phyloP scores from a whole-genome alignment of 2,113 vertebrate genomes.

The Trogon surrucura region DNA sequence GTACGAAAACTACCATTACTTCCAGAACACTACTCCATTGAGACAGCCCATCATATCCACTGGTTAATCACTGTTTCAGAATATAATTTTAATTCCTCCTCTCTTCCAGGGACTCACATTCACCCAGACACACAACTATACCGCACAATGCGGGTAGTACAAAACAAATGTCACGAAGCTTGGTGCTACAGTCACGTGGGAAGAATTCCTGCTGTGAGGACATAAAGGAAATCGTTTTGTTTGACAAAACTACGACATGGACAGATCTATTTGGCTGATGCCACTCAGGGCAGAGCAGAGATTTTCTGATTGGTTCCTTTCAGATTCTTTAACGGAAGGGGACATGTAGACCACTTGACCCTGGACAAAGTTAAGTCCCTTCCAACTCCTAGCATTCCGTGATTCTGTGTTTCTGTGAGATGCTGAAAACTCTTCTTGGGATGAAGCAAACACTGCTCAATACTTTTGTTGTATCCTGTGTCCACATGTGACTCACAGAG shows the following conservation, averaged over 20 bases:
- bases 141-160: neutral
- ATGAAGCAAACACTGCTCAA: neutral
- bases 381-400: too few species aligned
- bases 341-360: neutral
- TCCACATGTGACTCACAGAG: neutral
- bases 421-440: neutral
- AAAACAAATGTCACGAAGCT: neutral
- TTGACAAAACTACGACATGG: neutral
- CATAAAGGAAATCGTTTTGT: neutral
- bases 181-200: neutral
- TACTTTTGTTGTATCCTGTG: neutral
- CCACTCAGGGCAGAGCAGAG: neutral
- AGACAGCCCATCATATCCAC: neutral
- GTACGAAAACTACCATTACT: neutral
- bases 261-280: neutral
- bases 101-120: neutral
- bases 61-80: neutral
- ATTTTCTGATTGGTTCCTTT: neutral
- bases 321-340: neutral
- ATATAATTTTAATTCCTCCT: neutral
- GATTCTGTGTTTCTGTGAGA: too few species aligned
- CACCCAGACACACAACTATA: neutral
- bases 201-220: neutral
- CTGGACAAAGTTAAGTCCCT: neutral
- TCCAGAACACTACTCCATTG: neutral